These are phyloP conservation scores for Lycaena phlaeas DNA, from an alignment of 2,888 invertebrate genomes.

Conservation along the genomic window DNA sequence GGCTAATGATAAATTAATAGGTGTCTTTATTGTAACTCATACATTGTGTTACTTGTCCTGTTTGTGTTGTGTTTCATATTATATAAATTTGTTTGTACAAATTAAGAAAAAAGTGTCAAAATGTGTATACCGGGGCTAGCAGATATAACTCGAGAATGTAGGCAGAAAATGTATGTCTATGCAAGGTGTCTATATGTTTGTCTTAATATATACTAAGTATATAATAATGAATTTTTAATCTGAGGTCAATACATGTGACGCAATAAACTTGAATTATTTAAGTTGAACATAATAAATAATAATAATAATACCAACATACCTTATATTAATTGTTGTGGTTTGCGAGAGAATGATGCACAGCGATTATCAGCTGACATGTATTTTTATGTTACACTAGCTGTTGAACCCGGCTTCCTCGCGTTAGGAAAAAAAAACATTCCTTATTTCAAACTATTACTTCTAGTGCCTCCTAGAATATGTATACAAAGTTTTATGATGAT, in stretches of 20 bases:
- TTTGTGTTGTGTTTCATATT: constrained; percentile 8
- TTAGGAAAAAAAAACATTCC: no score
- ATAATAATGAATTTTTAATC: no score
- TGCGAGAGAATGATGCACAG: no score
- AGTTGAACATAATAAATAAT: no score
- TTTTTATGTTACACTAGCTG: no score
- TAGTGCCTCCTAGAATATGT: no score
- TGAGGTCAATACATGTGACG: not conserved
- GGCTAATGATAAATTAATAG: constrained; percentile 55
- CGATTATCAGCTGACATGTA: no score
- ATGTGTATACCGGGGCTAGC: constrained; percentile 45
- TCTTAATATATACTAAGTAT: not conserved
- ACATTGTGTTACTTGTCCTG: constrained; percentile 11
- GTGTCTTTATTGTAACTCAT: constrained; percentile 28
- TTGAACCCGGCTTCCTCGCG: no score
- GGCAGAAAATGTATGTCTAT: constrained; percentile 29
- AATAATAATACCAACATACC: no score
- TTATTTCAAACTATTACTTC: no score
- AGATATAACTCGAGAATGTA: constrained; percentile 18
- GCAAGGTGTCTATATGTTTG: not conserved
- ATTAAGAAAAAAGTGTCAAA: constrained; percentile 19
- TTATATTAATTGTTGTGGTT: no score
- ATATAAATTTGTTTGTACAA: constrained; percentile 15
- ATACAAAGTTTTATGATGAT: no score
- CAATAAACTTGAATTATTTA: not conserved